Evolutionary conservation across 2,113 vertebrate species (phyloP).

Genomic region (Lepisosteus osseus): DNA sequence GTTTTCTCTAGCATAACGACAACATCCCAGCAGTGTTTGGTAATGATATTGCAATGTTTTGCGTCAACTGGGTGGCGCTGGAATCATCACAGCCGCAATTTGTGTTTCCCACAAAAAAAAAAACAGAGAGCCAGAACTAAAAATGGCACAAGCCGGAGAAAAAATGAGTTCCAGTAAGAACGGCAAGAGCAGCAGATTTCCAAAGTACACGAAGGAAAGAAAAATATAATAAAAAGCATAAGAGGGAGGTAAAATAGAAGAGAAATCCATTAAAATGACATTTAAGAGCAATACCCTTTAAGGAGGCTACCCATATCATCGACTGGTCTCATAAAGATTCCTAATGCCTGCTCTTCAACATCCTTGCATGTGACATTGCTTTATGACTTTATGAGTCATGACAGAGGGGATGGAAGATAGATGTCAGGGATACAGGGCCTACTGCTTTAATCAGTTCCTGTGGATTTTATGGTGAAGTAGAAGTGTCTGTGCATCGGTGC

Average conservation of each 20-base stretch:
- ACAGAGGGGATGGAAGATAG: neutral
- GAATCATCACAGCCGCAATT: too few relatives aligned
- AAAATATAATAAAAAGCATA: neutral
- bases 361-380: conserved; percentile 8
- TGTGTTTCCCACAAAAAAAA: too few relatives aligned
- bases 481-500: conserved; percentile 26
- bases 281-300: neutral
- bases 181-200: neutral
- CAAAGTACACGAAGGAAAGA: neutral
- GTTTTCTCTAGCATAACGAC: too few relatives aligned
- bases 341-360: neutral
- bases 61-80: too few relatives aligned
- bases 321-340: neutral
- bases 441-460: conserved; percentile 1
- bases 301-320: neutral
- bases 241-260: conserved; percentile 1
- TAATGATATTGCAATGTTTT: too few relatives aligned
- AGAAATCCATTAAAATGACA: conserved; percentile 15
- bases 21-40: too few relatives aligned
- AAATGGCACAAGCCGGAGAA: neutral
- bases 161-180: neutral
- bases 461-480: neutral
- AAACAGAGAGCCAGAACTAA: too few relatives aligned
- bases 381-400: conserved; percentile 14
- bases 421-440: conserved; percentile 5